A percentile compares a stretch with the other conserved stretches of the same genome.
Evolutionary conservation across 64 coral and sea anemone species (phyloP).

Genomic region (Porites lutea): DNA sequence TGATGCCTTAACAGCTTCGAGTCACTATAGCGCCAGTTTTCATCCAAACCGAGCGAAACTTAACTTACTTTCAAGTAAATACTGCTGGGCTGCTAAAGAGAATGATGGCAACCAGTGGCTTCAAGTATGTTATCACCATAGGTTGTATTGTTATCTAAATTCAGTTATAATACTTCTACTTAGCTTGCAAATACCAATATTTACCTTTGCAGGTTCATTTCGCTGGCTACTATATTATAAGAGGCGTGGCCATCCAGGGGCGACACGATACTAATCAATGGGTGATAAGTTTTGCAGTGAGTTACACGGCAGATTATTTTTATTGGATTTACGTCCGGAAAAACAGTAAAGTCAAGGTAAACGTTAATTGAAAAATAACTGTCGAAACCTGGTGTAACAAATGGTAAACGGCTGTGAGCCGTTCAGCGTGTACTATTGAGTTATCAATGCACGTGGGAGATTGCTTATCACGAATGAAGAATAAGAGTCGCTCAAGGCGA

Average conservation of each 20-base stretch:
- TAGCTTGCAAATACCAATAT: neutral
- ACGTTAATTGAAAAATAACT: too few relatives aligned
- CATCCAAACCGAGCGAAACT: constrained; percentile 12
- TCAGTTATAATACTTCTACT: too few relatives aligned
- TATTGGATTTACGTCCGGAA: neutral
- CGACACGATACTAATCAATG: neutral
- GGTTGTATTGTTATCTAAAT: too few relatives aligned
- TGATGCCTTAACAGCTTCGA: constrained; percentile 2
- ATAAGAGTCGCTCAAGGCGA: too few relatives aligned
- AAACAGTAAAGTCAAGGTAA: constrained; percentile 14
- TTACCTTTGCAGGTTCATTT: neutral
- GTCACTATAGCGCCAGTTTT: neutral
- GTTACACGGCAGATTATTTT: neutral
- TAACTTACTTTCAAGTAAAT: constrained; percentile 12
- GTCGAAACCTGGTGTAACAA: too few relatives aligned
- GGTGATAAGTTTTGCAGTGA: constrained; percentile 24
- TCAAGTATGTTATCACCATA: neutral
- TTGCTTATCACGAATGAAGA: too few relatives aligned
- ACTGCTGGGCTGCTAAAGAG: neutral
- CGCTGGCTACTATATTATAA: neutral
- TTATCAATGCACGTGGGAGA: too few relatives aligned
- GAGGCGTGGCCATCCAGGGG: constrained; percentile 28
- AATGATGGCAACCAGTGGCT: constrained; percentile 18
- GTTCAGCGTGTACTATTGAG: too few relatives aligned
- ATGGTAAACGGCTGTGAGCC: too few relatives aligned